Evolutionary conservation across 2,113 vertebrate genomes (phyloP), one percentile per base, ranked within the genome.

Genomic region (Toxostoma redivivum): DNA sequence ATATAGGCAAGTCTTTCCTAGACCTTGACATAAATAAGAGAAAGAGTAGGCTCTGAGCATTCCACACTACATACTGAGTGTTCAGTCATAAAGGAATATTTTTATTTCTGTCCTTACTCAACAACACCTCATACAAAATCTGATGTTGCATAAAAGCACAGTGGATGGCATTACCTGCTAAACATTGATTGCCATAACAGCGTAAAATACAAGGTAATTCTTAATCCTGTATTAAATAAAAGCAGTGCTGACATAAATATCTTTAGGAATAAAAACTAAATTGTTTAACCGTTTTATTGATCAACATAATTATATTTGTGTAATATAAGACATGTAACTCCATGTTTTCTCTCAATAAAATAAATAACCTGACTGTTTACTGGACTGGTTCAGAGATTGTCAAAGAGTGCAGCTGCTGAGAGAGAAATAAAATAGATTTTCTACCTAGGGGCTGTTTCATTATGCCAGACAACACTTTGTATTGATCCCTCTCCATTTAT

Each of bases 401-500:
- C 92, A 88, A 82, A 95, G 65, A 78, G 51, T 78, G 48, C 58
- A 83, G 69, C 76, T 96, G 86, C 95, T 92, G 67, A 71, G 93
- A 96, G 86, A 97, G 96, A 98, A 97, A 95, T 94, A 97, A 97
- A 98, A 98, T 97, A 96, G 97, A 97, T 98, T 98, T 98, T 97
- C 95, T 94, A 95, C 96, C 95, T 96, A 83, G 90, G 30, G 79
- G 91, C 94, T 97, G 93, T 96, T 98, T 98, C 97, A 97, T 98
- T 98, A 98, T 98, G 97, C 98, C 86, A 97, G 96, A 95, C 97
- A 98, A 95, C 96, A 97, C 95, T 97, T 92, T 66, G 69, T 98
- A 98, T 98, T 97, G 98, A 98, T 98, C 97, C 37, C 65, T 92
- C 86, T 96, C 96, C 96, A 97, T 98, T 98, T 98, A 98, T 98